Evolutionary conservation across 2,888 invertebrate genomes (phyloP).

Genomic region (Troglohyphantes excavatus): DNA sequence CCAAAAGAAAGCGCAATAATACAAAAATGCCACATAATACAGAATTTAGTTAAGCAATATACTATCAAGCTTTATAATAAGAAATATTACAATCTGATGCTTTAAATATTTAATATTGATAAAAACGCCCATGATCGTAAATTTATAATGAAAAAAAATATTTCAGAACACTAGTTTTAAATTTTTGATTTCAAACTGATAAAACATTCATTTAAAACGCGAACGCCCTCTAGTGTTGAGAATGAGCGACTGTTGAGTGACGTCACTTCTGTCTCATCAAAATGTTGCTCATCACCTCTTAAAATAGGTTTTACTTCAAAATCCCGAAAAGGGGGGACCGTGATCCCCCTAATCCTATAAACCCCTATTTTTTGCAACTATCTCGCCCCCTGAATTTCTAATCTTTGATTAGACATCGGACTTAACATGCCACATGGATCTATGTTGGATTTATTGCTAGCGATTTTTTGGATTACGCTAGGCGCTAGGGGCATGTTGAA

Average conservation of each 20-base stretch:
- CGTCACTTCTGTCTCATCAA: conserved; percentile 39
- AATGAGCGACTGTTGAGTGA: conserved; percentile 15
- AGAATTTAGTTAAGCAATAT: no score
- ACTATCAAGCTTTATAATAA: no score
- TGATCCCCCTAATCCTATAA: conserved; percentile 52
- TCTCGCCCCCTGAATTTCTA: conserved; percentile 55
- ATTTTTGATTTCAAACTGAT: no score
- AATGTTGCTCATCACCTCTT: conserved; percentile 39
- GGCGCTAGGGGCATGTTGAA: background rate
- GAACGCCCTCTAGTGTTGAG: background rate
- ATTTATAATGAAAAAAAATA: no score
- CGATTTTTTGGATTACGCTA: background rate
- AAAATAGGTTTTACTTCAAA: conserved; percentile 38
- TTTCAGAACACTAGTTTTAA: no score
- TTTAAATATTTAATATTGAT: no score
- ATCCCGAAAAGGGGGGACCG: background rate
- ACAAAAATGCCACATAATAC: no score
- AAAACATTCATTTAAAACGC: no score
- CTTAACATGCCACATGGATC: conserved; percentile 18
- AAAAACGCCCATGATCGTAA: no score
- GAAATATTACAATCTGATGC: no score
- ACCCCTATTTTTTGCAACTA: conserved; percentile 36
- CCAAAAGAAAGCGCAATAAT: no score
- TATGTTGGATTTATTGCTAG: background rate
- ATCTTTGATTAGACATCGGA: conserved; percentile 41